Evolutionary conservation across 2,113 vertebrate species (phyloP).

Genomic region (Grantiella picta): DNA sequence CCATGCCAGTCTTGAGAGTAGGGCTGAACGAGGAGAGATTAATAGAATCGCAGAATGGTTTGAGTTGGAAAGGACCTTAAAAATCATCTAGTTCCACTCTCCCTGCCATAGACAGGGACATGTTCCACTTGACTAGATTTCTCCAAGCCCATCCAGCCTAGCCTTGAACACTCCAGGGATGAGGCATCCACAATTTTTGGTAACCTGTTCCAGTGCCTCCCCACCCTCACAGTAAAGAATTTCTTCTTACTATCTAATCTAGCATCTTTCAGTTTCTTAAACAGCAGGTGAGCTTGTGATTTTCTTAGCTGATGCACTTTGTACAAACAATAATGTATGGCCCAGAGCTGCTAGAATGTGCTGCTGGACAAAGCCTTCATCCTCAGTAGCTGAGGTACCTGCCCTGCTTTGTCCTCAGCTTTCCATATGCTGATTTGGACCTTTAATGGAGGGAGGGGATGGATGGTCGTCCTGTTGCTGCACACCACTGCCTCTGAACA

Average conservation of each 20-base stretch:
- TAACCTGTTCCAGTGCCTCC: background rate
- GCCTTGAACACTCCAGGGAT: background rate
- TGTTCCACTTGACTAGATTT: background rate
- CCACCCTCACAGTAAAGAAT: background rate
- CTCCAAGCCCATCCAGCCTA: background rate
- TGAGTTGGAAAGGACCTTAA: background rate
- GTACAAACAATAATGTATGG: background rate
- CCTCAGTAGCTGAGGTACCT: background rate
- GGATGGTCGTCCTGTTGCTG: background rate
- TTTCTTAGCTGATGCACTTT: background rate
- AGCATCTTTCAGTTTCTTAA: background rate
- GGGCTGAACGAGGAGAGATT: background rate
- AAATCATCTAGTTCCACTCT: background rate
- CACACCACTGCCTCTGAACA: background rate
- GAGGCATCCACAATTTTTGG: background rate
- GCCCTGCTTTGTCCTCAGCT: background rate
- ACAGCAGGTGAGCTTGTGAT: background rate
- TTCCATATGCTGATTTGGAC: background rate
- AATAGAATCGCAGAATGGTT: background rate
- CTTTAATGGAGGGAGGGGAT: background rate
- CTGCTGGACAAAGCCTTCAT: background rate
- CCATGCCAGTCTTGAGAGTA: fast-evolving
- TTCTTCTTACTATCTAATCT: background rate
- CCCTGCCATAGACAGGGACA: background rate
- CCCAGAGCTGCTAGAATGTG: background rate